Percentiles rank a stretch among this genome's conserved stretches.
phyloP scores from a whole-genome alignment of 2,797 vertebrate genomes.

The Selene dorsalis region DNA sequence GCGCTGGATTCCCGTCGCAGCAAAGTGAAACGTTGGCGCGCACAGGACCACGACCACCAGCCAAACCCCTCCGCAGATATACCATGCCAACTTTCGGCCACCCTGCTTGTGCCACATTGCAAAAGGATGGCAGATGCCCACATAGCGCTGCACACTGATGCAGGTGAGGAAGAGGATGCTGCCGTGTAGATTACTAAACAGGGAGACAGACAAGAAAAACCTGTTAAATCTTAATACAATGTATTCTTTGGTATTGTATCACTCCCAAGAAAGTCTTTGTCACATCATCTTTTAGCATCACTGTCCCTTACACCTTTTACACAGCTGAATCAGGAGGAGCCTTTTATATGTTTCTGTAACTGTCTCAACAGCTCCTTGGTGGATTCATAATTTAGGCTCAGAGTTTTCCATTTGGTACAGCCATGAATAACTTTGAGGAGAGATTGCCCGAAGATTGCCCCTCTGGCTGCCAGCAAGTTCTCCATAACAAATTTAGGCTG shows the following conservation, averaged over 20 bases:
- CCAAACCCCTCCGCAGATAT: constrained; percentile 88
- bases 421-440: too few relatives aligned
- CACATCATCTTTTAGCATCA: not conserved
- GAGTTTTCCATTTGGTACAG: too few relatives aligned
- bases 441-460: too few relatives aligned
- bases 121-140: constrained; percentile 95
- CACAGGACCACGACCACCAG: constrained; percentile 85
- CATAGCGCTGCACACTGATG: constrained; percentile 95
- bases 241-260: not conserved
- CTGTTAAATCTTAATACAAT: not conserved
- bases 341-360: not conserved
- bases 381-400: too few relatives aligned
- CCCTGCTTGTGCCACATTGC: constrained; percentile 89
- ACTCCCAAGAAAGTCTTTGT: not conserved
- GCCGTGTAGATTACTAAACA: constrained; percentile 89
- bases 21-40: constrained; percentile 91
- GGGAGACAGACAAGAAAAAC: not conserved
- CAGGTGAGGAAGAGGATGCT: constrained; percentile 98
- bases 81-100: constrained; percentile 88
- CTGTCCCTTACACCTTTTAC: not conserved
- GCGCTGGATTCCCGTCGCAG: constrained; percentile 90
- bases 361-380: not conserved
- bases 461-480: too few relatives aligned
- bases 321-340: not conserved
- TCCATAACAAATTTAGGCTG: too few relatives aligned